phyloP scores from a whole-genome alignment of 2,797 vertebrate genomes.

The Mormyrops boulengeri region DNA sequence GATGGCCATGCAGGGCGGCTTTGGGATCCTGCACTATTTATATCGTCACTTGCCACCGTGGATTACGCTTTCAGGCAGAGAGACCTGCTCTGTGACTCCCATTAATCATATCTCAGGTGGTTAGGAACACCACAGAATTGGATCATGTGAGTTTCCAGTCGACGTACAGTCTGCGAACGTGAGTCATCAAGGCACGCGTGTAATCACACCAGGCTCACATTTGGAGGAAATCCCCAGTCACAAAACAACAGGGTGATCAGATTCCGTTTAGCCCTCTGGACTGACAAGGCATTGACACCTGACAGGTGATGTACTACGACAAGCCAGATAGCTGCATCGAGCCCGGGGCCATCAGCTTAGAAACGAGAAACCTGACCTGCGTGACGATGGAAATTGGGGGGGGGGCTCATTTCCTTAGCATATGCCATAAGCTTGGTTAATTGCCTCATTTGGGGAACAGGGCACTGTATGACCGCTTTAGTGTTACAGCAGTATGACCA shows the following conservation, averaged over 20 bases:
- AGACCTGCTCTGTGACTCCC: not conserved
- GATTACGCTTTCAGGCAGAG: not conserved
- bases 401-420: not conserved
- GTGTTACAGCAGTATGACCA: not conserved
- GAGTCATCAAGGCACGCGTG: not conserved
- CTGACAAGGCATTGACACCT: too few relatives aligned
- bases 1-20: not conserved
- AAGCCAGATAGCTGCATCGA: not conserved
- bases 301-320: not conserved
- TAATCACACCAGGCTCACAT: not conserved
- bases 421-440: slow-evolving; percentile 16
- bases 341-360: not conserved
- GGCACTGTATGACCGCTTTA: slow-evolving; percentile 17
- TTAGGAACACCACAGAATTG: not conserved
- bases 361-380: too few relatives aligned
- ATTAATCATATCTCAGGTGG: not conserved
- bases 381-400: not conserved
- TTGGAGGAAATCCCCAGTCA: not conserved
- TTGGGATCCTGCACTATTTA: not conserved
- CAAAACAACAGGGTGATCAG: not conserved
- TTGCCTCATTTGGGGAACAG: slow-evolving; percentile 3
- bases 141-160: too few relatives aligned
- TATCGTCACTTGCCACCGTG: not conserved
- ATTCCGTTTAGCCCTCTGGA: not conserved
- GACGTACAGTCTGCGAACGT: not conserved